Conservation (phyloP, 2,113 vertebrate genomes). For the Pachypanchax playfairii region DNA sequence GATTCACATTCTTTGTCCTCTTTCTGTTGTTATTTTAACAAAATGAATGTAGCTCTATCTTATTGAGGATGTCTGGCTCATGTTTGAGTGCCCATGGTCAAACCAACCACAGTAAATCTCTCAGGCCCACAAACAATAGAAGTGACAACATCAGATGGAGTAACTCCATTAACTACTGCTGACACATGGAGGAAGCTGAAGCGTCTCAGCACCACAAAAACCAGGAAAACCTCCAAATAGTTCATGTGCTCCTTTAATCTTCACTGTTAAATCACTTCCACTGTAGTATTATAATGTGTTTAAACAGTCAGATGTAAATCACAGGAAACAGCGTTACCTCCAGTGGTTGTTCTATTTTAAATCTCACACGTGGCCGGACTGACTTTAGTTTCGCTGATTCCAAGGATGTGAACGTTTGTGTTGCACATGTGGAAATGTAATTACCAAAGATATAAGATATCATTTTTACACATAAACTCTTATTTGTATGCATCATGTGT, state of each 20-base stretch:
- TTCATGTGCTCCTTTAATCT: slow-evolving; percentile 46
- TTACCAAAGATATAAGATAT: not conserved
- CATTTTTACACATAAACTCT: too few relatives aligned
- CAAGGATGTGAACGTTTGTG: too few relatives aligned
- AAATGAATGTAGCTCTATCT: too few relatives aligned
- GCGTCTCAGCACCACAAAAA: not conserved
- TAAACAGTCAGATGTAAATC: slow-evolving; percentile 26
- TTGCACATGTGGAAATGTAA: too few relatives aligned
- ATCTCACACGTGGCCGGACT: not conserved
- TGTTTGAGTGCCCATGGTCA: too few relatives aligned
- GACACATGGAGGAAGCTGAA: slow-evolving; percentile 8
- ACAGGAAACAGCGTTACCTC: slow-evolving; percentile 36
- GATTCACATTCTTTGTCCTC: too few relatives aligned
- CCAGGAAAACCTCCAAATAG: slow-evolving; percentile 34
- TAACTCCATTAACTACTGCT: slow-evolving; percentile 7
- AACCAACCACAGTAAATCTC: not conserved
- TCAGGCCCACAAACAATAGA: slow-evolving; percentile 2
- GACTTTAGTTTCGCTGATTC: too few relatives aligned
- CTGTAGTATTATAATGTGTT: slow-evolving; percentile 32
- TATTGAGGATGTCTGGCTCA: too few relatives aligned
- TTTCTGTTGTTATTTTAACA: too few relatives aligned
- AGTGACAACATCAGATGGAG: not conserved
- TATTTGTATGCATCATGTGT: too few relatives aligned
- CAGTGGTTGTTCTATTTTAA: slow-evolving; percentile 14
- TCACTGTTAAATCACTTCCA: slow-evolving; percentile 22